Conservation (phyloP, 2,797 vertebrate genomes). For the Coluber constrictor region DNA sequence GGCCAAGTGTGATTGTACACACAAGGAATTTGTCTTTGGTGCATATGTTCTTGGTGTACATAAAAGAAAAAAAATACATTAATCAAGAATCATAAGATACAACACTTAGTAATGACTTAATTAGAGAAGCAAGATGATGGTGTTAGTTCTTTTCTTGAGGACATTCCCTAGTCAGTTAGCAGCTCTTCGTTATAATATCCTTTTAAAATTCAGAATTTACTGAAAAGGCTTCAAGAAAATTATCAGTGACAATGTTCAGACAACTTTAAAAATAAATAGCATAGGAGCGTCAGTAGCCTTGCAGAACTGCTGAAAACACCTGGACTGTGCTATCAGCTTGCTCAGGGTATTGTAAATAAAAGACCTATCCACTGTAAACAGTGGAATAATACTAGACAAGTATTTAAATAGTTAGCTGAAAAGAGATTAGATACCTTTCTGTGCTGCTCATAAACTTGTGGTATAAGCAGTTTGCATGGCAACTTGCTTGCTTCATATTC, state of each 20-base stretch:
- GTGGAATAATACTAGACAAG: constrained; percentile 24
- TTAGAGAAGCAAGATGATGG: background rate
- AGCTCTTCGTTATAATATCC: background rate
- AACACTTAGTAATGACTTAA: background rate
- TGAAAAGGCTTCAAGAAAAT: background rate
- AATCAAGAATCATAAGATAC: too few species aligned
- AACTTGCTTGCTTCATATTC: constrained; percentile 17
- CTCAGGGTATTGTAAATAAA: background rate
- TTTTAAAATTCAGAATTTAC: background rate
- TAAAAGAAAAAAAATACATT: too few species aligned
- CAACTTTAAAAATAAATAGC: background rate
- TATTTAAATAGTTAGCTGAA: constrained; percentile 9
- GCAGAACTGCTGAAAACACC: background rate
- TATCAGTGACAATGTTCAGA: background rate
- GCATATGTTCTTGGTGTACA: too few species aligned
- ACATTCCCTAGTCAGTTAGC: background rate
- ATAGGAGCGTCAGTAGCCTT: background rate
- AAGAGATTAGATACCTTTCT: constrained; percentile 9
- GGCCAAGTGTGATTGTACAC: too few species aligned
- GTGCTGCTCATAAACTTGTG: background rate
- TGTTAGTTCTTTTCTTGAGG: background rate
- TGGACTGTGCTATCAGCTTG: background rate
- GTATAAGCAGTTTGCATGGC: background rate
- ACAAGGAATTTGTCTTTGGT: too few species aligned
- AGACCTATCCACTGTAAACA: constrained; percentile 8